Conservation (phyloP, 2,888 invertebrate genomes). For the Laspeyria flexula region DNA sequence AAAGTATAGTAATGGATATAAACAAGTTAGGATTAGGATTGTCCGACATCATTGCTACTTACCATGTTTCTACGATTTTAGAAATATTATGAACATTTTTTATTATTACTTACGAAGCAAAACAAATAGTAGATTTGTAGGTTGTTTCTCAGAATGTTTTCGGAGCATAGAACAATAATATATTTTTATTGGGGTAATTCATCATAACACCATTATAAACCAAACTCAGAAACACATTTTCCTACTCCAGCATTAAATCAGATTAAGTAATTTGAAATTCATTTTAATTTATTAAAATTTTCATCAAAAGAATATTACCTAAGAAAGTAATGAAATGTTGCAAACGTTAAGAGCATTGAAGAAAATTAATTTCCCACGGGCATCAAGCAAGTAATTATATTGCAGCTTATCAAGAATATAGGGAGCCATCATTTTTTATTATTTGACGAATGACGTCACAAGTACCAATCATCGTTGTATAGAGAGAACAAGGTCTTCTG, state of each 20-base stretch:
- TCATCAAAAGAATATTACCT: conserved; percentile 42
- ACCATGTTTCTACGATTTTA: too few species aligned
- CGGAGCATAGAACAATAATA: too few species aligned
- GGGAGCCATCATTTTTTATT: conserved; percentile 8
- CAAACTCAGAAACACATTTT: neutral
- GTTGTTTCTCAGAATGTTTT: too few species aligned
- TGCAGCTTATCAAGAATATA: conserved; percentile 42
- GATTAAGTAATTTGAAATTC: conserved; percentile 10
- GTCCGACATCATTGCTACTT: too few species aligned
- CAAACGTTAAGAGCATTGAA: conserved; percentile 52
- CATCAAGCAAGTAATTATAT: conserved; percentile 50
- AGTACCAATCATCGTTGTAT: neutral
- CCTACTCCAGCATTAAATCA: neutral
- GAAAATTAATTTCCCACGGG: conserved; percentile 62
- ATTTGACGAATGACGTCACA: neutral
- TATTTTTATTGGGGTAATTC: too few species aligned
- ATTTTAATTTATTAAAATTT: conserved; percentile 24
- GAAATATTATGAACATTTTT: too few species aligned
- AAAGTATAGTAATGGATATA: too few species aligned
- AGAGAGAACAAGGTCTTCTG: too few species aligned
- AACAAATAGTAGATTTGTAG: too few species aligned
- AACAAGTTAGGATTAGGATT: too few species aligned
- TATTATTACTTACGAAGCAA: too few species aligned
- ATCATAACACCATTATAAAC: too few species aligned
- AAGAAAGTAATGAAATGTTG: conserved; percentile 48